Base-by-base conservation (phyloP, 1,140 invertebrate genomes). In the Musca vetustissima region DNA sequence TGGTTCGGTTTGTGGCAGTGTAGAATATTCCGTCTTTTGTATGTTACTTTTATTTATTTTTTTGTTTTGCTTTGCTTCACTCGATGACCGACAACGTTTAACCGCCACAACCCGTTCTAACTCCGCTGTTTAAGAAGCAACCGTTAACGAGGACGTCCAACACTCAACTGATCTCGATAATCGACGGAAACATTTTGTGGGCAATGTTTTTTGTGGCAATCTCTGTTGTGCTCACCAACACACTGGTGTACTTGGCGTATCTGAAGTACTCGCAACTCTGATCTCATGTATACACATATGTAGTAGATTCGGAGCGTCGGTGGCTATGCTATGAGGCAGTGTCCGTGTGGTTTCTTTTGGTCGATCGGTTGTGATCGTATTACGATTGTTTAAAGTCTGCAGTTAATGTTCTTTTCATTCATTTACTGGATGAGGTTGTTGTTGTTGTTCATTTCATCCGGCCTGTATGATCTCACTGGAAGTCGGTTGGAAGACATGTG, bases 61-160 rank as follows among this genome's bases (percentile, higher is more conserved):
- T 25, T 53, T 55, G 28, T 55, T 55, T 53, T 14, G 73, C 73
- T 71, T 74, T 74, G 73, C 72, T n/a, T n/a, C n/a, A 64, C 43
- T 66, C 22, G 36, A 13, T 43, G 52, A 53, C 36, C 36, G 36
- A 43, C 36, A 43, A 43, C 36, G 24, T 13, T 9, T 53, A 9
- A 28, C 52, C 19, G 24, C 52, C 24, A 24, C 52, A 53, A 24
- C 24, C 52, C 52, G 52, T 43, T 43, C 11, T 9, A 24, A 53
- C 3, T 13, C 14, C 52, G 15, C 52, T 53, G 19, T 22, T 21
- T 24, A 21, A 17, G n/a, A 75, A 75, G 70, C 75, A 79, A 79
- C 77, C 77, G 77, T 71, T 77, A 76, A 76, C 77, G 77, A 78
- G 77, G 76, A 79, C 76, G 77, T 79, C 74, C 77, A 79, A 79